phyloP scores from a whole-genome alignment of 2,888 invertebrate species.

The Phengaris alcon region DNA sequence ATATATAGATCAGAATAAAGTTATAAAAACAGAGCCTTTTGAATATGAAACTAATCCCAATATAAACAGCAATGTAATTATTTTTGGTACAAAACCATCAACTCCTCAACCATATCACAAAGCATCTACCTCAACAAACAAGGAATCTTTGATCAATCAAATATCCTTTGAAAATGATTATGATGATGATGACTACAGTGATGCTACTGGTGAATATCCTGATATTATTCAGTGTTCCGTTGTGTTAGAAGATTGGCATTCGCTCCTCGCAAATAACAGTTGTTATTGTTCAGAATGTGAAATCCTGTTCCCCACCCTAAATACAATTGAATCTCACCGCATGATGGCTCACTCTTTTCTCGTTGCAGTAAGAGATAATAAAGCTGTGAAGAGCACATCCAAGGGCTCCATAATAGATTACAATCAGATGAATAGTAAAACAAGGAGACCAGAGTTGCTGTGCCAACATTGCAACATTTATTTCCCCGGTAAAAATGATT shows the following conservation, averaged over 20 bases:
- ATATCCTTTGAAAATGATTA: background rate
- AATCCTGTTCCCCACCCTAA: slow-evolving; percentile 37
- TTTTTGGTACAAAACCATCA: slow-evolving; percentile 29
- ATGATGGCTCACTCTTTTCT: slow-evolving; percentile 38
- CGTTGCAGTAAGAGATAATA: slow-evolving; percentile 34
- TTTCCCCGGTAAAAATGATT: slow-evolving; percentile 35
- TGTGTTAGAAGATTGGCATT: slow-evolving; percentile 35
- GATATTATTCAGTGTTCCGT: slow-evolving; percentile 32
- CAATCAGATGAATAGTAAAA: too few species aligned
- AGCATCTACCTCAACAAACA: background rate
- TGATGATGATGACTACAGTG: slow-evolving; percentile 1
- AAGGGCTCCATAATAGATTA: slow-evolving; percentile 31
- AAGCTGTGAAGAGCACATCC: slow-evolving; percentile 38
- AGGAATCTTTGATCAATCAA: background rate
- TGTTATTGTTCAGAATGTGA: slow-evolving; percentile 37
- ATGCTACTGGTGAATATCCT: slow-evolving; percentile 3
- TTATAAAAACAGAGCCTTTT: slow-evolving; percentile 13
- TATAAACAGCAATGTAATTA: slow-evolving; percentile 20
- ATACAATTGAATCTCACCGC: slow-evolving; percentile 37
- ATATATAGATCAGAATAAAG: background rate
- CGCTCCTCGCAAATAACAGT: slow-evolving; percentile 30
- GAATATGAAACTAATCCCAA: slow-evolving; percentile 13
- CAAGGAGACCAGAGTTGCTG: slow-evolving; percentile 21
- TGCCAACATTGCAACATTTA: slow-evolving; percentile 37
- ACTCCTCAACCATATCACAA: background rate